phyloP scores from a whole-genome alignment of 2,113 vertebrate genomes.

The Synchiropus splendidus region DNA sequence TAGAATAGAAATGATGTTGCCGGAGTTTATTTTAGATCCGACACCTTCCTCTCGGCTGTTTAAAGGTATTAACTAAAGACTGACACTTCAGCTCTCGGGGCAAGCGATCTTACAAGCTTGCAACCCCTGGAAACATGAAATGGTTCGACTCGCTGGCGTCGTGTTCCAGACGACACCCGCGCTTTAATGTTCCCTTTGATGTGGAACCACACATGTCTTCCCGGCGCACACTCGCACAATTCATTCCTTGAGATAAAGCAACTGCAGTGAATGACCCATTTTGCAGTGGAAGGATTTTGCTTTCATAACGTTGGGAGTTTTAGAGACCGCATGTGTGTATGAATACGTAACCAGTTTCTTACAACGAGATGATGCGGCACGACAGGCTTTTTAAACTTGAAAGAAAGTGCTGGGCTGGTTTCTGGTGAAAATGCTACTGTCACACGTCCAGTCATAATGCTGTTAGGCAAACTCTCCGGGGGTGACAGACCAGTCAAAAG shows the following conservation, averaged over 20 bases:
- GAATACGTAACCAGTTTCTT: conserved; percentile 33
- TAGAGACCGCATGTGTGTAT: conserved; percentile 22
- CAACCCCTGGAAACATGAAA: conserved; percentile 22
- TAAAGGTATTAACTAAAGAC: conserved; percentile 33
- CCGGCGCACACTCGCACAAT: conserved; percentile 40
- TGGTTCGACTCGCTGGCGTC: conserved; percentile 20
- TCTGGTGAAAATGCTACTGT: conserved; percentile 53
- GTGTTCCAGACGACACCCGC: conserved; percentile 29
- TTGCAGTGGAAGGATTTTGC: conserved; percentile 55
- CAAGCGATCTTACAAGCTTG: conserved; percentile 13
- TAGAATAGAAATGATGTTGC: conserved; percentile 24
- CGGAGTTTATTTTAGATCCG: conserved; percentile 17
- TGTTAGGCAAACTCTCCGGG: conserved; percentile 26
- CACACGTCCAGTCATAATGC: conserved; percentile 41
- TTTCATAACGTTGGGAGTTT: conserved; percentile 47
- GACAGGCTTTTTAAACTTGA: conserved; percentile 51
- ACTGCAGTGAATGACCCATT: conserved; percentile 62
- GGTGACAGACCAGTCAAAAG: conserved; percentile 16
- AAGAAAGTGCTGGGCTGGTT: conserved; percentile 57
- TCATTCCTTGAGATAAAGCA: conserved; percentile 51
- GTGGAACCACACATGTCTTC: conserved; percentile 48
- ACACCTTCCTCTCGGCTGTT: conserved; percentile 26
- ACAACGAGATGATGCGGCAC: conserved; percentile 36
- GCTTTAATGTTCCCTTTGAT: conserved; percentile 51
- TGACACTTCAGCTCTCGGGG: conserved; percentile 18